phyloP scores from a whole-genome alignment of 2,888 invertebrate species.

The Anagyrus pseudococci region DNA sequence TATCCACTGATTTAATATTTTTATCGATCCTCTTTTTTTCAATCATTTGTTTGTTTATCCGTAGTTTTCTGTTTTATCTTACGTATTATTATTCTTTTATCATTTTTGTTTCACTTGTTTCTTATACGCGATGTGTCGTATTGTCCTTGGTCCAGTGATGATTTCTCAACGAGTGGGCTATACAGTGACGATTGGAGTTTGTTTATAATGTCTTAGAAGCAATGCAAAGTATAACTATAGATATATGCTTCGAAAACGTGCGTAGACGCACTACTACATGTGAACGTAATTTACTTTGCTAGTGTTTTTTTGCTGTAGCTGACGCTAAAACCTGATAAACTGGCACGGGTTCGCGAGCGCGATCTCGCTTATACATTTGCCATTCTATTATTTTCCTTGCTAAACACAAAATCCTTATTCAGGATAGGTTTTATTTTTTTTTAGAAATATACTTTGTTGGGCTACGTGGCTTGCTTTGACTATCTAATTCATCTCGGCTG shows the following conservation, averaged over 20 bases:
- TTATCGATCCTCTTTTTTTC: too few relatives aligned
- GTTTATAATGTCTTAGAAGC: not conserved
- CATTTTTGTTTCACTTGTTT: too few relatives aligned
- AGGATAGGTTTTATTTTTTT: conserved; percentile 1
- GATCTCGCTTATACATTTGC: conserved; percentile 2
- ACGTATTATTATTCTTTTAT: too few relatives aligned
- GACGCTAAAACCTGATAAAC: conserved; percentile 2
- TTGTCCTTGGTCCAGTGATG: conserved; percentile 37
- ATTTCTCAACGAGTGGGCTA: conserved; percentile 33
- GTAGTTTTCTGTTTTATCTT: too few relatives aligned
- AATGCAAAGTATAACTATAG: conserved; percentile 16
- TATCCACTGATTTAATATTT: too few relatives aligned
- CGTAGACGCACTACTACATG: conserved; percentile 7
- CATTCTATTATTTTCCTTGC: not conserved
- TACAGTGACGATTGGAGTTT: conserved; percentile 25
- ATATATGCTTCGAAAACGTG: conserved; percentile 17
- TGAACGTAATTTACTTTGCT: conserved; percentile 1
- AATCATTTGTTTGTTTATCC: too few relatives aligned
- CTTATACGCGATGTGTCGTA: conserved; percentile 21
- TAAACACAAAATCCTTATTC: conserved; percentile 1
- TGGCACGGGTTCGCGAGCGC: conserved; percentile 5
- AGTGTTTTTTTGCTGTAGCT: conserved; percentile 17
- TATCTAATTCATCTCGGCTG: conserved; percentile 11
- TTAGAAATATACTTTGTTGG: conserved; percentile 26
- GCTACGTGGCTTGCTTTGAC: conserved; percentile 8